Evolutionary conservation across 2,888 invertebrate species (phyloP).

Genomic region (Synergus umbraculus): DNA sequence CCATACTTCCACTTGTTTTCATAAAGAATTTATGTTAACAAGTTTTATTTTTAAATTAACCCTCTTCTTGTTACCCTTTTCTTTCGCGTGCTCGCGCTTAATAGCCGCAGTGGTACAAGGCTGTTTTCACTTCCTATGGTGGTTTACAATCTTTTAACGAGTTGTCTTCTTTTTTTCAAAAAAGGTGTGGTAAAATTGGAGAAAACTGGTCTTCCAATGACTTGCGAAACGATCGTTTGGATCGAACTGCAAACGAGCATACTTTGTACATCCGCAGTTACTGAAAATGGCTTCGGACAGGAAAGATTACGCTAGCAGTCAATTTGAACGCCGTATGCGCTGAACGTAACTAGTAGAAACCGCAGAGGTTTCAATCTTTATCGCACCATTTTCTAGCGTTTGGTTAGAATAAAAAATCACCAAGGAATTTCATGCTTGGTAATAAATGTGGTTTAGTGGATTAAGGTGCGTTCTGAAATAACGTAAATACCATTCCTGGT

Average conservation of each 20-base stretch:
- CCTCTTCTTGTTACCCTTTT: not conserved
- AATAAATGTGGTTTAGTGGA: constrained; percentile 30
- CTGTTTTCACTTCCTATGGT: constrained; percentile 5
- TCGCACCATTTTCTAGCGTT: constrained; percentile 33
- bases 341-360: constrained; percentile 16
- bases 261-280: constrained; percentile 12
- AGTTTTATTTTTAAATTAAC: not conserved
- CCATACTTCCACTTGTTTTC: not conserved
- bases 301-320: constrained; percentile 31
- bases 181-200: constrained; percentile 27
- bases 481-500: not conserved
- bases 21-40: not conserved
- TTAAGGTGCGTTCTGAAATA: constrained; percentile 6
- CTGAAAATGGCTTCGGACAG: constrained; percentile 11
- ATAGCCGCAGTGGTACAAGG: not conserved
- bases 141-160: not conserved
- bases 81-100: not conserved
- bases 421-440: constrained; percentile 27
- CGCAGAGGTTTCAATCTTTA: constrained; percentile 35
- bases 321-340: constrained; percentile 22
- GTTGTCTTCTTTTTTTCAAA: not conserved
- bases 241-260: constrained; percentile 37
- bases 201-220: constrained; percentile 31
- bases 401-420: constrained; percentile 21
- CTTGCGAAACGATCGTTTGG: constrained; percentile 32